phyloP scores from a whole-genome alignment of 2,113 vertebrate species.

The Corvus cornix region DNA sequence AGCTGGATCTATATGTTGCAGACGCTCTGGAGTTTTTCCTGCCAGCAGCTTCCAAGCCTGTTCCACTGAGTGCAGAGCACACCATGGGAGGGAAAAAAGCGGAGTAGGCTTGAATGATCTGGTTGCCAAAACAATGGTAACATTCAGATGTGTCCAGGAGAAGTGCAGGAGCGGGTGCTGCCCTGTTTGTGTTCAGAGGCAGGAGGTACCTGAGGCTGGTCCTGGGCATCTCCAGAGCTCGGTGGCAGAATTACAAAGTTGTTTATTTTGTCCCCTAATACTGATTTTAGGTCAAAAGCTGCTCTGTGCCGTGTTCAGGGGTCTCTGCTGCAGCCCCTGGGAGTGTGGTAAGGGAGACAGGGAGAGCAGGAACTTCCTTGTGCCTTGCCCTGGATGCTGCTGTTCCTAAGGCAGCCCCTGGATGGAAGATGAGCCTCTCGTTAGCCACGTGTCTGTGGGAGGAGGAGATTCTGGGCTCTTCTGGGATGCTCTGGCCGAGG shows the following conservation, averaged over 20 bases:
- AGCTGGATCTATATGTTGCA: not conserved
- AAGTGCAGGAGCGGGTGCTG: not conserved
- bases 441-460: not conserved
- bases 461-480: not conserved
- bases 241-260: fast-evolving
- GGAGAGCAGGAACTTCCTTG: not conserved
- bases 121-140: not conserved
- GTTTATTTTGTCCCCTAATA: not conserved
- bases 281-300: not conserved
- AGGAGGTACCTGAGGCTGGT: not conserved
- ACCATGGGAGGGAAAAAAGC: too few relatives aligned
- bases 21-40: not conserved
- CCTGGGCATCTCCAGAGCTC: not conserved
- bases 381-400: not conserved
- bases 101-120: not conserved
- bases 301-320: fast-evolving
- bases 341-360: not conserved
- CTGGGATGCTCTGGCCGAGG: not conserved
- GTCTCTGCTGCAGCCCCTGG: not conserved
- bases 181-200: not conserved
- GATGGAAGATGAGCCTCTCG: not conserved
- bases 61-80: not conserved
- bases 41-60: not conserved
- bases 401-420: not conserved
- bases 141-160: too few relatives aligned